phyloP scores from a whole-genome alignment of 2,113 vertebrate species.

The Ranitomeya variabilis region DNA sequence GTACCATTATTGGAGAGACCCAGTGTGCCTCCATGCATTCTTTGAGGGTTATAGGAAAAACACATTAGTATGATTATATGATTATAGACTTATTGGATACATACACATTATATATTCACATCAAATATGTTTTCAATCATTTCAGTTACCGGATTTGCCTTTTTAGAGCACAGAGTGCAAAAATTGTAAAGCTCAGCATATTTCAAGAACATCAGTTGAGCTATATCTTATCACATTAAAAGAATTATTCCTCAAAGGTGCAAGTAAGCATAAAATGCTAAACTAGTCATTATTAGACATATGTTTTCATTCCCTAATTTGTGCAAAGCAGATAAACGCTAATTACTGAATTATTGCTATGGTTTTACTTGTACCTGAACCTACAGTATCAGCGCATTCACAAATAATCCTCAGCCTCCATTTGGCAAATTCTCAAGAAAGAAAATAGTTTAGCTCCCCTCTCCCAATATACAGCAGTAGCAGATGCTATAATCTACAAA shows the following conservation, averaged over 20 bases:
- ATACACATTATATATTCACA: background rate
- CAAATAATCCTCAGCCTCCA: background rate
- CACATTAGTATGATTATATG: no score
- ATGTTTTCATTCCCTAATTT: background rate
- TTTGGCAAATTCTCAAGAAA: background rate
- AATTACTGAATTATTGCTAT: constrained; percentile 1
- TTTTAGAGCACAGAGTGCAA: background rate
- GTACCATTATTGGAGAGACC: no score
- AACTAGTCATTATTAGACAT: background rate
- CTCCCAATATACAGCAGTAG: background rate
- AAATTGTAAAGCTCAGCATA: background rate
- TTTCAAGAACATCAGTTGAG: background rate
- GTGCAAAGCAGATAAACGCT: background rate
- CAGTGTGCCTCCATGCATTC: no score
- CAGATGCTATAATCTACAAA: background rate
- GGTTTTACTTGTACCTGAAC: background rate
- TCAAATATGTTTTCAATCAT: background rate
- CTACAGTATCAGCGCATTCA: background rate
- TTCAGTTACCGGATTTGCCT: background rate
- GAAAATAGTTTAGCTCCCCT: background rate
- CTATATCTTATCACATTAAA: constrained; percentile 14
- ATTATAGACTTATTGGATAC: background rate
- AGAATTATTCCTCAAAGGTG: background rate
- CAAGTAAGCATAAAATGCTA: background rate
- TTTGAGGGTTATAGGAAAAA: no score